phyloP scores from a whole-genome alignment of 2,113 vertebrate genomes.

The Callipepla squamata region DNA sequence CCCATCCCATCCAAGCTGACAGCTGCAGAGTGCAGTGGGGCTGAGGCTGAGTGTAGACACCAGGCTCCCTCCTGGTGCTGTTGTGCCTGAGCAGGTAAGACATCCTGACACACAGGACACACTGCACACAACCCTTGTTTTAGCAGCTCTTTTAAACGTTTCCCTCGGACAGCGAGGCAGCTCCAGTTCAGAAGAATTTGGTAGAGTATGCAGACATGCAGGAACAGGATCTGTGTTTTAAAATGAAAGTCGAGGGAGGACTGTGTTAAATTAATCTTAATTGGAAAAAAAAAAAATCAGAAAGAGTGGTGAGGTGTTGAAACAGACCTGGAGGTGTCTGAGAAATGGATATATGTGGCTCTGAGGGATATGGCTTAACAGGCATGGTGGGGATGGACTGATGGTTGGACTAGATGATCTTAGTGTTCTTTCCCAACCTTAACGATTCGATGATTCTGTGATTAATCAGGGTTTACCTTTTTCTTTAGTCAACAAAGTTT shows the following conservation, averaged over 20 bases:
- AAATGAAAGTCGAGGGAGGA: neutral
- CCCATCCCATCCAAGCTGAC: neutral
- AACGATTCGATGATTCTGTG: neutral
- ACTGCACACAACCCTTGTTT: neutral
- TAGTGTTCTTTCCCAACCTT: no score
- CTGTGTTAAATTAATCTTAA: neutral
- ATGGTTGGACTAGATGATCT: no score
- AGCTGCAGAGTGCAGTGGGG: neutral
- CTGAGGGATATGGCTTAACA: no score
- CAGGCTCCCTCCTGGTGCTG: neutral
- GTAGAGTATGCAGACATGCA: neutral
- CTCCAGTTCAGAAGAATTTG: neutral
- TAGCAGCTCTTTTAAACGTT: neutral
- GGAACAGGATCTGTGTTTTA: neutral
- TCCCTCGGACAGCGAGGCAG: neutral
- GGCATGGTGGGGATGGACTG: no score
- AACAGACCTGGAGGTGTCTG: no score
- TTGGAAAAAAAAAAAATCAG: no score
- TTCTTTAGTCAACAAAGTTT: neutral
- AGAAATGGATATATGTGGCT: no score
- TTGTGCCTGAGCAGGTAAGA: constrained; percentile 63
- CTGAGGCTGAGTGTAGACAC: neutral
- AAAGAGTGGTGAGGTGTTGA: no score
- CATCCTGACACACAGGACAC: neutral
- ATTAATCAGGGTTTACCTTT: neutral